A percentile compares a stretch with the other conserved stretches of the same genome.
Evolutionary conservation across 2,797 vertebrate genomes (phyloP).

Genomic region (Amniataba percoides): DNA sequence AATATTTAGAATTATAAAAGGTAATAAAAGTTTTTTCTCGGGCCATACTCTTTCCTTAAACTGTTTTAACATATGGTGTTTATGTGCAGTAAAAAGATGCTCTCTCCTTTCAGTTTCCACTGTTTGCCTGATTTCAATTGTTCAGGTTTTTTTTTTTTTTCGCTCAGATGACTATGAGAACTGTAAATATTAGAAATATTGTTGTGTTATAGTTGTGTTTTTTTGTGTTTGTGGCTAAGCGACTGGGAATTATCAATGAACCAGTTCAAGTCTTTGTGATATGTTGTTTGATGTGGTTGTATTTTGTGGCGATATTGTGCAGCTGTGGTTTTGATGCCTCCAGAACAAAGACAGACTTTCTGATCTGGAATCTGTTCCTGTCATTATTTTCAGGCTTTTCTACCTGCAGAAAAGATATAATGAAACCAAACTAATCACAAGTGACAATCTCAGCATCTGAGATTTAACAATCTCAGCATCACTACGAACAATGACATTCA

Average conservation of each 20-base stretch:
- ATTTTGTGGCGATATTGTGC: conserved; percentile 1
- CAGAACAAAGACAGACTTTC: conserved; percentile 12
- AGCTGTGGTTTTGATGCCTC: conserved; percentile 1
- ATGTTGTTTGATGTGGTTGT: conserved; percentile 14
- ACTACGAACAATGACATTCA: no score
- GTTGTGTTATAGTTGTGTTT: conserved; percentile 19
- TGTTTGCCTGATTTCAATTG: background rate
- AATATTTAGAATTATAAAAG: no score
- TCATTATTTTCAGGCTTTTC: conserved; percentile 14
- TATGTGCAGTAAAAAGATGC: background rate
- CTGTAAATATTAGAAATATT: conserved; percentile 4
- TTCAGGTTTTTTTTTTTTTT: conserved; percentile 21
- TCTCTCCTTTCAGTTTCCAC: conserved; percentile 14
- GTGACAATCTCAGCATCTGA: no score
- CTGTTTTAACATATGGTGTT: background rate
- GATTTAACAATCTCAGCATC: no score
- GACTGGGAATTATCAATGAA: background rate
- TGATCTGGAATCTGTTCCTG: conserved; percentile 12
- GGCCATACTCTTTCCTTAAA: background rate
- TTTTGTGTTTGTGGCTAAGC: conserved; percentile 31
- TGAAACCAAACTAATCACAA: no score
- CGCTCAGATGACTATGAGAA: conserved; percentile 10
- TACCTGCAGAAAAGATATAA: no score
- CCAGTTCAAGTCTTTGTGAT: conserved; percentile 16
- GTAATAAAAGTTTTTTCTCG: background rate